phyloP scores from a whole-genome alignment of 2,888 invertebrate species.

The Amiota communis region DNA sequence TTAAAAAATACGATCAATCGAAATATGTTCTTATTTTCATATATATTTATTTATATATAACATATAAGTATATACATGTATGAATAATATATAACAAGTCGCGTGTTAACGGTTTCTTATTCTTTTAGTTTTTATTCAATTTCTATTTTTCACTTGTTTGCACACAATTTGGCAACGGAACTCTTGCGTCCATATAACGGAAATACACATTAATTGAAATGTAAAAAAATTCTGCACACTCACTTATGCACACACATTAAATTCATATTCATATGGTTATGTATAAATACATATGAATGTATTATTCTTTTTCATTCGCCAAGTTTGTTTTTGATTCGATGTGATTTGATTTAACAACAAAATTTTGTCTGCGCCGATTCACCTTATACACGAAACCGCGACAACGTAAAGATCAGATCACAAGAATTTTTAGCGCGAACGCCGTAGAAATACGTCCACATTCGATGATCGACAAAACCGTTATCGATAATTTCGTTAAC shows the following conservation, averaged over 20 bases:
- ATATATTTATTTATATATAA: too few relatives aligned
- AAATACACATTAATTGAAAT: constrained; percentile 6
- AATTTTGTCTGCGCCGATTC: too few relatives aligned
- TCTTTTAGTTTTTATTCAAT: neutral
- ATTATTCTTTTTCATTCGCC: neutral
- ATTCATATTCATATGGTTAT: neutral
- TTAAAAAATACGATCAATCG: neutral
- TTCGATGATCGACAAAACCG: too few relatives aligned
- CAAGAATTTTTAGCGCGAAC: too few relatives aligned
- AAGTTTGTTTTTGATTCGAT: too few relatives aligned
- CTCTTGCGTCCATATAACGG: constrained; percentile 11
- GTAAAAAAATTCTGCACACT: neutral
- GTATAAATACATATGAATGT: neutral
- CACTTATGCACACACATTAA: neutral
- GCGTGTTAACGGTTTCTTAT: neutral
- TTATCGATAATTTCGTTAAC: too few relatives aligned
- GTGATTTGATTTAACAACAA: too few relatives aligned
- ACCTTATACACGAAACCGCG: neutral
- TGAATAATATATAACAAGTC: neutral
- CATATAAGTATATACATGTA: neutral
- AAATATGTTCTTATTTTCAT: neutral
- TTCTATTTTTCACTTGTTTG: constrained; percentile 10
- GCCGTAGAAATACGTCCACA: too few relatives aligned
- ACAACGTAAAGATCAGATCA: neutral
- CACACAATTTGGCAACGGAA: constrained; percentile 6